These are phyloP conservation scores for Corythornis vintsioides DNA, from an alignment of 2,113 vertebrate species.

Conservation along the genomic window DNA sequence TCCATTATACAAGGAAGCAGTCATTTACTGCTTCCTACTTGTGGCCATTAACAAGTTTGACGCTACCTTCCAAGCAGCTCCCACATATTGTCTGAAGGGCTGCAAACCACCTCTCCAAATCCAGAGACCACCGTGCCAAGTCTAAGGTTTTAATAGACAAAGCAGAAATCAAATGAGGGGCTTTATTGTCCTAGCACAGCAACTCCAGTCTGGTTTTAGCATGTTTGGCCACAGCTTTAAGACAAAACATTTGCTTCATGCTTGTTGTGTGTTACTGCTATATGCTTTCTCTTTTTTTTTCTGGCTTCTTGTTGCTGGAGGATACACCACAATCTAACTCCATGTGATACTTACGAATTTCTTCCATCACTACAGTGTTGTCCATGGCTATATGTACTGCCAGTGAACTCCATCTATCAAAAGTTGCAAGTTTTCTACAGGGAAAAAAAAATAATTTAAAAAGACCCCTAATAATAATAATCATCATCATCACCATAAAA, in stretches of 20 bases:
- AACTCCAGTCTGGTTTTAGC: neutral
- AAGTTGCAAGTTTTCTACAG: slow-evolving; percentile 90
- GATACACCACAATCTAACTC: neutral
- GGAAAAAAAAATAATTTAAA: neutral
- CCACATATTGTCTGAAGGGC: neutral
- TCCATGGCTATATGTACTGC: slow-evolving; percentile 98
- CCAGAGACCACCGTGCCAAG: neutral
- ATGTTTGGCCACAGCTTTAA: neutral
- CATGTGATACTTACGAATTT: slow-evolving; percentile 87
- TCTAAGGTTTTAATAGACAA: neutral
- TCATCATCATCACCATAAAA: neutral
- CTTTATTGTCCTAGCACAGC: neutral
- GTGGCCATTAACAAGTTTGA: neutral
- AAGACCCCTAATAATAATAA: neutral
- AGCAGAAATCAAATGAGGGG: neutral
- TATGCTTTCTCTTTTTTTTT: neutral
- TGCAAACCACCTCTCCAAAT: neutral
- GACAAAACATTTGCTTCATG: neutral
- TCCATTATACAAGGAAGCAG: neutral
- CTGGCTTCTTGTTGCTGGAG: neutral
- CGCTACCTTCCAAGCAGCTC: neutral
- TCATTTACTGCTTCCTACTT: neutral
- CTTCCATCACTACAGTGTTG: slow-evolving; percentile 98
- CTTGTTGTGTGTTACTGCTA: neutral
- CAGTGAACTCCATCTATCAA: slow-evolving; percentile 93